Evolutionary conservation across 2,113 vertebrate species (phyloP).

Genomic region (Polyodon spathula): DNA sequence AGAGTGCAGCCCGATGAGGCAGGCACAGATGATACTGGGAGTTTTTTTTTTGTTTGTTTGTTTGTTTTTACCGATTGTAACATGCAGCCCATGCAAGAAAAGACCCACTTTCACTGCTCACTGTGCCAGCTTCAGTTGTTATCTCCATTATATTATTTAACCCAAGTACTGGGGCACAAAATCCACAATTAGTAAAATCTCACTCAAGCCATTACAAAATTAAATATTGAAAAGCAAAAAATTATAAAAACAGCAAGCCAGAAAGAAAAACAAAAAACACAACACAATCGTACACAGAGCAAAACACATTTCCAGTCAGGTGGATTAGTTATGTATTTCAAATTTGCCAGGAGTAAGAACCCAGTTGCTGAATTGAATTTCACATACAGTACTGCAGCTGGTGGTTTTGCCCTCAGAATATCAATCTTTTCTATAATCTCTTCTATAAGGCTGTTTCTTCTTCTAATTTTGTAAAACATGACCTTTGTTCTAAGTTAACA

Average conservation of each 20-base stretch:
- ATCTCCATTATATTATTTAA: constrained; percentile 99
- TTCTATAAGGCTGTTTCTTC: too few relatives aligned
- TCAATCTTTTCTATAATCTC: too few relatives aligned
- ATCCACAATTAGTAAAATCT: constrained; percentile 83
- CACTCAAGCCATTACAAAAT: constrained; percentile 32
- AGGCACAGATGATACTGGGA: constrained; percentile 69
- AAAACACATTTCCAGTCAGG: too few relatives aligned
- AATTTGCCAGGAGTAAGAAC: too few relatives aligned
- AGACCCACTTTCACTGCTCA: constrained; percentile 98
- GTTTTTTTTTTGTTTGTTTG: constrained; percentile 59
- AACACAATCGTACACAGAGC: not conserved
- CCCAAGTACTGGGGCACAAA: constrained; percentile 99
- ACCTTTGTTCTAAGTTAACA: too few relatives aligned
- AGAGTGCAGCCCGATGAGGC: constrained; percentile 53
- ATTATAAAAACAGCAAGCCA: constrained; percentile 12
- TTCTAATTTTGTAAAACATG: too few relatives aligned
- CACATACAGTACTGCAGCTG: too few relatives aligned
- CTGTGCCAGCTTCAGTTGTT: constrained; percentile 97
- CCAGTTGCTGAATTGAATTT: too few relatives aligned
- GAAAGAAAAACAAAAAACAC: constrained; percentile 13
- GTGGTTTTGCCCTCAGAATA: too few relatives aligned
- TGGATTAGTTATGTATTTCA: too few relatives aligned
- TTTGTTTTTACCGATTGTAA: constrained; percentile 56
- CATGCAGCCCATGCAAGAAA: constrained; percentile 89
- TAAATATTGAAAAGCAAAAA: constrained; percentile 36